Evolutionary conservation across 2,113 vertebrate genomes (phyloP), one percentile per base, ranked within the genome.

Genomic region (Malurus cyaneus): DNA sequence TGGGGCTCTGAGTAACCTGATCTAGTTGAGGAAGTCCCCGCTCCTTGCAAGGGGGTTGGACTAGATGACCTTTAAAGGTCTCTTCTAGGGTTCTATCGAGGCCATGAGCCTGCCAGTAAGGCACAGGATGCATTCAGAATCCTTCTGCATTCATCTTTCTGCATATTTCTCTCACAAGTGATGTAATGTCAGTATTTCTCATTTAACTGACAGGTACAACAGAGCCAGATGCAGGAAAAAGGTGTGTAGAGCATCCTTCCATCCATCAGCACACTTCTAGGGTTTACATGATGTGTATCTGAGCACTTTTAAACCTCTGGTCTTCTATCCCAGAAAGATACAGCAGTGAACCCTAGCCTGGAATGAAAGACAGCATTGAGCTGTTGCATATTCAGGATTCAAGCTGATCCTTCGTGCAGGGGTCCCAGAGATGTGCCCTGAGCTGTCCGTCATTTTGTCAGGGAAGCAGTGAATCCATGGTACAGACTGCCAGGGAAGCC

Each of bases 21-120:
- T 49, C 9, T 34, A 44, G 44, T 23, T 85, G 64, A 80, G 59
- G 53, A 77, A 25, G 18, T 44, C 7, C 44, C 8, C 18, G 16
- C 7, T 41, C 1, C 34, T 47, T 54, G 53, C 5, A 19, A 11
- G 4, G 15, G 4, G 1, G 1, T 19, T 62, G 44, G 36, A 46
- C 20, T 62, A 67, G n/a, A 34, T 7, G 29, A 11, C 28, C 9
- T 59, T 34, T 72, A 88, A 77, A 67, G 3, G 19, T 50, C 34
- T 31, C 13, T 91, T 88, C 31, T 39, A 18, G 28, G 36, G 12
- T 53, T 94, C 44, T 52, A 8, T 39, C 13, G 5, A 76, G 53
- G 20, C 36, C 23, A 64, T 17, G 41, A 19, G 64, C 67, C 44
- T 83, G 31, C 14, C 71, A 42, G 29, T 29, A 49, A 65, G 31